Evolutionary conservation across 2,113 vertebrate species (phyloP).

Genomic region (Rhinolophus ferrumequinum): DNA sequence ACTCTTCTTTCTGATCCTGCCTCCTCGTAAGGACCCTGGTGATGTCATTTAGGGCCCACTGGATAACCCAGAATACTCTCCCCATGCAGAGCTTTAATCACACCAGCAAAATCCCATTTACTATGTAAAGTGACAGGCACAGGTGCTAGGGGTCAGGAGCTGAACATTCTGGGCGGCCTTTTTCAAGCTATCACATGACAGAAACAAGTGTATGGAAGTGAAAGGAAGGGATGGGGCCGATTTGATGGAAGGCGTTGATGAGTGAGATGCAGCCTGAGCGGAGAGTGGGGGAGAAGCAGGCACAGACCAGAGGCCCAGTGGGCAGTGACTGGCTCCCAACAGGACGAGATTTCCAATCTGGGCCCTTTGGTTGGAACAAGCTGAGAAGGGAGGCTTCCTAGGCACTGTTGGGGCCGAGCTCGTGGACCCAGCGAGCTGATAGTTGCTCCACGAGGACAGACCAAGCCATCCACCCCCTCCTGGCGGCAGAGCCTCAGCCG

Average conservation of each 20-base stretch:
- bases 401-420: rapidly evolving
- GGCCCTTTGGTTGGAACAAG: background rate
- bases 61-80: background rate
- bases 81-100: background rate
- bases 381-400: background rate
- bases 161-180: background rate
- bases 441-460: rapidly evolving
- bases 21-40: background rate
- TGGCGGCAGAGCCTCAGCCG: rapidly evolving
- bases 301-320: background rate
- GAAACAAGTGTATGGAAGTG: background rate
- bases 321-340: background rate
- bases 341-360: background rate
- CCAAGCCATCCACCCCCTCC: too few relatives aligned
- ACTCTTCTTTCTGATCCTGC: background rate
- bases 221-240: background rate
- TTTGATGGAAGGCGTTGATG: background rate
- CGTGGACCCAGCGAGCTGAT: background rate
- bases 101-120: background rate
- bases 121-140: background rate
- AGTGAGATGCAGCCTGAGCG: background rate
- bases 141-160: background rate
- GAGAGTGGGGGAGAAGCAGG: too few relatives aligned
- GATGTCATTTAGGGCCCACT: background rate
- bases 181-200: background rate